These are phyloP conservation scores for Coelopa pilipes DNA, from an alignment of 2,888 invertebrate genomes.

Conservation along the genomic window DNA sequence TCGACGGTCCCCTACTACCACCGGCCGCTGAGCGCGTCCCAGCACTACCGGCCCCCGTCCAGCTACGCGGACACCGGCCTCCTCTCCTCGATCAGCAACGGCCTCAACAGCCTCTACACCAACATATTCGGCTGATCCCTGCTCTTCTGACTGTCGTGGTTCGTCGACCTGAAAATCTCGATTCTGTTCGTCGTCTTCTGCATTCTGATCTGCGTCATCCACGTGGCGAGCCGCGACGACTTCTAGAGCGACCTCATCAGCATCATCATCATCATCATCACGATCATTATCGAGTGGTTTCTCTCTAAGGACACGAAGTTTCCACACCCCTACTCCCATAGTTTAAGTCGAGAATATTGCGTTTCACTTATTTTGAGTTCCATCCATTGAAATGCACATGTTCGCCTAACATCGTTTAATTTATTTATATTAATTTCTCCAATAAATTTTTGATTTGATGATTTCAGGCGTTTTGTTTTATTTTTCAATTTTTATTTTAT, in stretches of 20 bases:
- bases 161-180: constrained; percentile 46
- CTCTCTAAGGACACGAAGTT: background rate
- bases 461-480: background rate
- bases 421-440: too few species aligned
- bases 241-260: constrained; percentile 24
- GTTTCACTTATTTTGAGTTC: too few species aligned
- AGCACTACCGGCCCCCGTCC: constrained; percentile 68
- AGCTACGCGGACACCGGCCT: constrained; percentile 71
- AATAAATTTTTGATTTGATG: too few species aligned
- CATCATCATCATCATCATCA: too few species aligned
- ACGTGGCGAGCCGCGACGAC: constrained; percentile 44
- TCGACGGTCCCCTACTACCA: constrained; percentile 68
- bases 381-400: too few species aligned
- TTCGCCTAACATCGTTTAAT: too few species aligned
- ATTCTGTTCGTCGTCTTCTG: constrained; percentile 44
- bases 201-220: constrained; percentile 45
- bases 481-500: background rate
- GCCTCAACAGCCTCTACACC: constrained; percentile 81
- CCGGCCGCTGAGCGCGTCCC: constrained; percentile 71
- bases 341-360: too few species aligned
- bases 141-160: constrained; percentile 46
- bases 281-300: too few species aligned
- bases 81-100: constrained; percentile 80
- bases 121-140: constrained; percentile 77
- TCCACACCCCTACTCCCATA: too few species aligned